phyloP scores from a whole-genome alignment of 1,140 invertebrate genomes.

The Brachionus sp. region DNA sequence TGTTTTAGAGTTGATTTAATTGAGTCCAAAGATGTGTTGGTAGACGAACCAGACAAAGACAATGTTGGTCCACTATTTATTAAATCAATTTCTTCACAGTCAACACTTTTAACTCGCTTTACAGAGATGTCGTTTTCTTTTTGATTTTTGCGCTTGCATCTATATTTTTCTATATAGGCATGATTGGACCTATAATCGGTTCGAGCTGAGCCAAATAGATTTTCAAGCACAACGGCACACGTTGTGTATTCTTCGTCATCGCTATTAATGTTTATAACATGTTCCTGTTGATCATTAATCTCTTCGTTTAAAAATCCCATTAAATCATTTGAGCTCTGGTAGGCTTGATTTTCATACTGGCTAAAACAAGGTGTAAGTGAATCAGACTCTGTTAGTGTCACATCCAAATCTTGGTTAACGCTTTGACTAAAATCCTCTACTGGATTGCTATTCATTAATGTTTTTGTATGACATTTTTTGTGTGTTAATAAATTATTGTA shows the following conservation, averaged over 20 bases:
- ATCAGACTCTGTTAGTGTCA: neutral
- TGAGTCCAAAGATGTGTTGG: neutral
- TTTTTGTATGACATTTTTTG: neutral
- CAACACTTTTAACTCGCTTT: neutral
- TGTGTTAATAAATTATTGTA: constrained; percentile 22
- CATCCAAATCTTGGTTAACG: neutral
- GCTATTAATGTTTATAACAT: constrained; percentile 29
- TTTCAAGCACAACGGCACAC: constrained; percentile 10
- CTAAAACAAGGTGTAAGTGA: neutral
- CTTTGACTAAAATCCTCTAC: neutral
- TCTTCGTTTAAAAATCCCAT: neutral
- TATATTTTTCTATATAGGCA: constrained; percentile 31
- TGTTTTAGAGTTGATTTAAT: constrained; percentile 25
- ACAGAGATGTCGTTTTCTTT: neutral
- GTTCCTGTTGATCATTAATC: neutral
- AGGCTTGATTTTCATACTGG: neutral
- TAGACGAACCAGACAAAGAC: neutral
- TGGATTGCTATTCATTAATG: neutral
- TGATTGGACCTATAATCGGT: constrained; percentile 35
- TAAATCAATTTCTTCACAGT: neutral
- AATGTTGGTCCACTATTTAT: neutral
- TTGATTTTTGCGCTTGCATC: neutral
- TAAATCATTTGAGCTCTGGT: neutral
- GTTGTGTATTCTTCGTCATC: constrained; percentile 36
- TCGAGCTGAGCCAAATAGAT: constrained; percentile 1